phyloP scores from a whole-genome alignment of 2,888 invertebrate species.

The Chloromyia formosa region DNA sequence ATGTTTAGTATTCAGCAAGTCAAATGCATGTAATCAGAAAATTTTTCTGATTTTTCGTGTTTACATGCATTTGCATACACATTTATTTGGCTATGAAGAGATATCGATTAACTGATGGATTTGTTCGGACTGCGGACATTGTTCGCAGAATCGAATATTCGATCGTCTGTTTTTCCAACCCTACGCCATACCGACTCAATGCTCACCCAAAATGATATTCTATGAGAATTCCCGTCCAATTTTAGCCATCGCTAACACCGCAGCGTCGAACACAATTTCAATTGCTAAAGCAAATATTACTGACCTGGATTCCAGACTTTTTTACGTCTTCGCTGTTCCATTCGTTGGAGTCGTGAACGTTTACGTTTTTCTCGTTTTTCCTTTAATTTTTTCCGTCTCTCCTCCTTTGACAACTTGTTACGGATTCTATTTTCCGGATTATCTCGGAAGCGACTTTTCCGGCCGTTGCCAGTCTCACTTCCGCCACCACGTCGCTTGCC shows the following conservation, averaged over 20 bases:
- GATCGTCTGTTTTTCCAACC: too few species aligned
- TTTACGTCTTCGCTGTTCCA: conserved; percentile 39
- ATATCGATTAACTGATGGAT: too few species aligned
- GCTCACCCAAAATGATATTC: background rate
- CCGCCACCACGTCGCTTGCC: conserved; percentile 27
- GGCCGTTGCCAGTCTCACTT: background rate
- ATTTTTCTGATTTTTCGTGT: too few species aligned
- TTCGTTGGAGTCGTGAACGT: conserved; percentile 45
- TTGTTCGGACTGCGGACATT: too few species aligned
- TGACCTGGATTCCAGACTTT: conserved; percentile 34
- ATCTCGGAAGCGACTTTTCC: conserved; percentile 29
- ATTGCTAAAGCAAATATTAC: conserved; percentile 17
- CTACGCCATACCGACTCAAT: too few species aligned
- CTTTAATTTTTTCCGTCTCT: conserved; percentile 46
- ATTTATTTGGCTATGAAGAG: too few species aligned
- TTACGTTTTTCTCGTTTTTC: conserved; percentile 45
- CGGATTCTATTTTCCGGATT: conserved; percentile 32
- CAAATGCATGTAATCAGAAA: too few species aligned
- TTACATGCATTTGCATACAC: too few species aligned
- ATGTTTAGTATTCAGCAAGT: too few species aligned
- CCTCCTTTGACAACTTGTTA: conserved; percentile 42
- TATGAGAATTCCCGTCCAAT: background rate
- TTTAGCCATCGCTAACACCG: background rate
- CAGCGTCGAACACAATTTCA: background rate
- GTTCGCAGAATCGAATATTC: too few species aligned